Base-by-base conservation (phyloP, 2,797 vertebrate genomes). In the Tokudaia tokunoshimensis region DNA sequence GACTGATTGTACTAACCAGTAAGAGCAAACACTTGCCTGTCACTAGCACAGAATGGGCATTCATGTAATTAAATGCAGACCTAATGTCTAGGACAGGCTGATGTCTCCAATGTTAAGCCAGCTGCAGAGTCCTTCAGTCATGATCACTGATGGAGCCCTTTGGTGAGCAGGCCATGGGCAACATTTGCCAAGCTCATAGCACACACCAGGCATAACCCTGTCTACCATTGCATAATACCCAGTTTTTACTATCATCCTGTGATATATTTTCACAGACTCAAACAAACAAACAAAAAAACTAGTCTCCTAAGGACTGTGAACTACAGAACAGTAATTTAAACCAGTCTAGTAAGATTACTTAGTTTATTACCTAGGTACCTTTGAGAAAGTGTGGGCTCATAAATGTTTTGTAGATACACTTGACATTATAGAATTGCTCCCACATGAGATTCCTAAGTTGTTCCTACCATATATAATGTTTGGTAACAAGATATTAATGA, bases 401-500 rank as follows among this genome's bases (percentile, higher is more conserved):
- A 70, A 91, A 91, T 80, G 50, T 83, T 91, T 63, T 44, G 6
- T 82, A 50, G 20, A 96, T 94, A 84, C 10, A 41, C 10, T 57
- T 31, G 41, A 76, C 92, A 37, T 93, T 87, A 84, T 11, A 85
- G 86, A 94, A 47, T 44, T 20, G 89, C 89, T 96, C 65, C 83
- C 75, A 70, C 12, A 9, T 76, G 94, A 88, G 61, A 87, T 44
- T 55, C 52, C 50, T 61, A 57, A 95, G 78, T 47, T 82, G 44
- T 80, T 79, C 55, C 80, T 96, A 70, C 57, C 31, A 2, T 67
- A 55, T 76, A 0, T 93, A 94, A 94, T 82, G n/a, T 84, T 87
- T 80, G 41, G 37, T 80, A 81, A 96, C 86, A 93, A 97, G 93
- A 94, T 93, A 41, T n/a, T 96, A 92, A 91, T 88, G 76, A 74